Base-by-base conservation (phyloP, 2,888 invertebrate species). In the Anthophora plumipes region DNA sequence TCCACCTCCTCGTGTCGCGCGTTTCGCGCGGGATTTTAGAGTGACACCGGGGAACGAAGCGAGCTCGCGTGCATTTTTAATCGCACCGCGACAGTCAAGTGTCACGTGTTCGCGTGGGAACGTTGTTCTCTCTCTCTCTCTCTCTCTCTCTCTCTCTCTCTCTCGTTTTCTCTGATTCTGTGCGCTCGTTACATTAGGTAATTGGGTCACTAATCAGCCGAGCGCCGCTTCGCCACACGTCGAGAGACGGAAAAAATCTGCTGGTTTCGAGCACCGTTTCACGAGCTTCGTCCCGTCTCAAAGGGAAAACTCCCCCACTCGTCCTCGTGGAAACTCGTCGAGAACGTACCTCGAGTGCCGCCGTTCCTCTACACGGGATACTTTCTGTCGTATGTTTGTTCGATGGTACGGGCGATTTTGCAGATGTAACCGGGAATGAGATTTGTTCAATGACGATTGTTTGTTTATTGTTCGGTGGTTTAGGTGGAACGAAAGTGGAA, bases 131-230 rank as follows among this genome's bases (percentile, higher is more conserved):
- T 5, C 2, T 17, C 12, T 6, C n/a, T 17, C 12, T 6, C n/a
- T 9, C 6, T 11, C 7, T 5, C 2, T 17, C 12, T 6, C n/a
- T 9, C 6, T 11, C 7, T 5, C 2, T 17, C 12, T 6, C n/a
- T n/a, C n/a, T n/a, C n/a, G n/a, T n/a, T n/a, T n/a, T n/a, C n/a
- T 7, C 1, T 39, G 46, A 14, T 43, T 46, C 22, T 25, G n/a
- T 50, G 31, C 43, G 46, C 72, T 63, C 73, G 72, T 77, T 73
- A 73, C 78, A 80, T 80, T 80, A 80, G 57, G 77, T 69, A 72
- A 77, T 80, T 77, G 77, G 67, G 77, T 50, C 72, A 50, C 68
- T 80, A 80, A 80, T 80, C 77, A 80, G 46, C 64, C 63, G 55
- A 22, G 41, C 54, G 41, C n/a, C 68, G 20, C 52, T 52, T 69